Percentiles rank a stretch among this genome's conserved stretches.
These are phyloP conservation scores for Apocheima hispidaria DNA, from an alignment of 2,888 invertebrate genomes.

Conservation along the genomic window DNA sequence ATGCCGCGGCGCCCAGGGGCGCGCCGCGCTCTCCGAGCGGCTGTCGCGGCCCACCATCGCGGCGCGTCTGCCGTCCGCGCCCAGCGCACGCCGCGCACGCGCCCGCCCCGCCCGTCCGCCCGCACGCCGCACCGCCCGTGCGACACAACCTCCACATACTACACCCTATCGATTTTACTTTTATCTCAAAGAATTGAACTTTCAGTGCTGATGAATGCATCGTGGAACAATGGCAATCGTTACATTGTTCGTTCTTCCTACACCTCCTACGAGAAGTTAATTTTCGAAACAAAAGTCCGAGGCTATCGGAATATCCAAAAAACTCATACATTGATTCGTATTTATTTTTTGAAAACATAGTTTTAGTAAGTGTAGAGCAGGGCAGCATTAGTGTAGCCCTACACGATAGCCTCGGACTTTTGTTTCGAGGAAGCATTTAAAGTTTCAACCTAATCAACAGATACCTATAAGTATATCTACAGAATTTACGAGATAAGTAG, in stretches of 20 bases:
- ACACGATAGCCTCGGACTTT: not conserved
- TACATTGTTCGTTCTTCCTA: not conserved
- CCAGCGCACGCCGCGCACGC: slow-evolving; percentile 54
- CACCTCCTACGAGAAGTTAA: not conserved
- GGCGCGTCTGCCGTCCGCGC: slow-evolving; percentile 82
- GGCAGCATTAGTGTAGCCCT: no score
- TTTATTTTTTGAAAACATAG: no score
- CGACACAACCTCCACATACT: slow-evolving; percentile 48
- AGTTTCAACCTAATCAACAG: no score
- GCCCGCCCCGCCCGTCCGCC: slow-evolving; percentile 55
- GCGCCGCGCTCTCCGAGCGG: slow-evolving; percentile 86
- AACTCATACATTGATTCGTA: no score
- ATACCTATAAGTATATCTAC: no score
- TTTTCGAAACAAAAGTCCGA: not conserved
- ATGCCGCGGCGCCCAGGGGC: slow-evolving; percentile 86
- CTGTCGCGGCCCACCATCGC: slow-evolving; percentile 87
- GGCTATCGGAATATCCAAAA: not conserved
- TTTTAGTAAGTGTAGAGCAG: no score
- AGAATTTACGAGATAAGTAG: no score
- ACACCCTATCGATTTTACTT: slow-evolving; percentile 64
- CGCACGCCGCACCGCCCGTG: slow-evolving; percentile 32
- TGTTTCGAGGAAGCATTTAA: no score
- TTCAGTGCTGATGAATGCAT: slow-evolving; percentile 32
- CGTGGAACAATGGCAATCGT: slow-evolving; percentile 17
- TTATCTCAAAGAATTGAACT: slow-evolving; percentile 44